These are phyloP conservation scores for Xerus rutilus DNA, from an alignment of 2,797 vertebrate species.

Conservation along the genomic window DNA sequence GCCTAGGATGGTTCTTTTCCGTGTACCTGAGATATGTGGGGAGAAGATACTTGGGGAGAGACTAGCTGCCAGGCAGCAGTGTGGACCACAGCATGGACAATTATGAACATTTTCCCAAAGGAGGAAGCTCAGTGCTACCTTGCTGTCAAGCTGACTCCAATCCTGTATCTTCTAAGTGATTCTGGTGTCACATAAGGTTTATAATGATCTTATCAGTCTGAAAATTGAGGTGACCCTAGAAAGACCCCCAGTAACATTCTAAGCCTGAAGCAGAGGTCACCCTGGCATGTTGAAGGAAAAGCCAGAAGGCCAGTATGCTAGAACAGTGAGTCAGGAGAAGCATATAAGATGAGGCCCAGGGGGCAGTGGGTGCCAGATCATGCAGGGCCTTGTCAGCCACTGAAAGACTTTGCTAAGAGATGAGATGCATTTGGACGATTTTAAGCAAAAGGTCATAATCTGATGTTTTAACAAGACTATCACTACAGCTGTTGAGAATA, in stretches of 20 bases:
- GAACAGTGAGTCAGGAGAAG: background rate
- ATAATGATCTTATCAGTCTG: background rate
- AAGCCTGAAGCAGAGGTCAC: background rate
- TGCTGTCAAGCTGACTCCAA: background rate
- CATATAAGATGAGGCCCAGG: background rate
- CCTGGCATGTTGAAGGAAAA: background rate
- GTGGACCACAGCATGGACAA: background rate
- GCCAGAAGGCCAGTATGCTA: too few relatives aligned
- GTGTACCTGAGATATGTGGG: background rate
- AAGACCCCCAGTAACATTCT: background rate
- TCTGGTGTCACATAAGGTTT: background rate
- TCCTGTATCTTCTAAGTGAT: background rate
- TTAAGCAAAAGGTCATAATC: background rate
- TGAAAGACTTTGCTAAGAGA: background rate
- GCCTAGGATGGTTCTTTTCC: background rate
- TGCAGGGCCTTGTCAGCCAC: background rate
- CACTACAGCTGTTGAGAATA: background rate
- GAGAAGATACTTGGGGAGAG: background rate
- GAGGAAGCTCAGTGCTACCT: background rate
- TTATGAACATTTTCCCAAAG: background rate
- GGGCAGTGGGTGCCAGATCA: rapidly evolving
- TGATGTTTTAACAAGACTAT: background rate
- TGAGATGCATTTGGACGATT: background rate
- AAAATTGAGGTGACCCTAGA: background rate
- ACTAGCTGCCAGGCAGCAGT: background rate